Conservation (phyloP, 2,797 vertebrate species). For the Dromococcyx pavoninus region DNA sequence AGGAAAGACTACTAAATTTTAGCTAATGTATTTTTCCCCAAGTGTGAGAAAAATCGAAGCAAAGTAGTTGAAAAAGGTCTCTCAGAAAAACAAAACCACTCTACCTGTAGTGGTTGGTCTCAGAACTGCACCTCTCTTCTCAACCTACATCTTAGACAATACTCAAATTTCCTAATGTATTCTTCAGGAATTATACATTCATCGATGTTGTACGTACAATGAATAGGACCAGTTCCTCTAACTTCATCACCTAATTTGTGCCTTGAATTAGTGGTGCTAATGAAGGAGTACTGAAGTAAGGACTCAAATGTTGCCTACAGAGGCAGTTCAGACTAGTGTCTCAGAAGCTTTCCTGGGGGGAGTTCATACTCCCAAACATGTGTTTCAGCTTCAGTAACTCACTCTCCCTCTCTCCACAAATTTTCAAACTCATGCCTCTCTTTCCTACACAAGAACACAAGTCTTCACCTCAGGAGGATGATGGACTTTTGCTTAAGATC, state of each 20-base stretch:
- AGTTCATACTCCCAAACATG: not conserved
- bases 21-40: not conserved
- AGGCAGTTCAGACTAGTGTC: not conserved
- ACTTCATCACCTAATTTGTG: not conserved
- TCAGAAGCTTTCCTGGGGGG: not conserved
- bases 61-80: not conserved
- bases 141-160: not conserved
- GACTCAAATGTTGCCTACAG: fast-evolving
- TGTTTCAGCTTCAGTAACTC: not conserved
- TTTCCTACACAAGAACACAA: not conserved
- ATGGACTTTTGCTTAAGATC: slow-evolving; percentile 1
- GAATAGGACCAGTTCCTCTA: not conserved
- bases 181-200: not conserved
- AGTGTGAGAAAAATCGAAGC: not conserved
- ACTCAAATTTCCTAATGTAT: not conserved
- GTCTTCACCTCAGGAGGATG: not conserved
- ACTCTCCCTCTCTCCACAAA: not conserved
- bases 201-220: not conserved
- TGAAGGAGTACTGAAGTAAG: not conserved
- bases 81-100: not conserved
- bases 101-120: not conserved
- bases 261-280: not conserved
- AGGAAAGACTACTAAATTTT: not conserved
- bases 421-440: not conserved
- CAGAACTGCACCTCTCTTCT: not conserved